Conservation (phyloP, 2,113 vertebrate species). For the Larimichthys polyactis region DNA sequence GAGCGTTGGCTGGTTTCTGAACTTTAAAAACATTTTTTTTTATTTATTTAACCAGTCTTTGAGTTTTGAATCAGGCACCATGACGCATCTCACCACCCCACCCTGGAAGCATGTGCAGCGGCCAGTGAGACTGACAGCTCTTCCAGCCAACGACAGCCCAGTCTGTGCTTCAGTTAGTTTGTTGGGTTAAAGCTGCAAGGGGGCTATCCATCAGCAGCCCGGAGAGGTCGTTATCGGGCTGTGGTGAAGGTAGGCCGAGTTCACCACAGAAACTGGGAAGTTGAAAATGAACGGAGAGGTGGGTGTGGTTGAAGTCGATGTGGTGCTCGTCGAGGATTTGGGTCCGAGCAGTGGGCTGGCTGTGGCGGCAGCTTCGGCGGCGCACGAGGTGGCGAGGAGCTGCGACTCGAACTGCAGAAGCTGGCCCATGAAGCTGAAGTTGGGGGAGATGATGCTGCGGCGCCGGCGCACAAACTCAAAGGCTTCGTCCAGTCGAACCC, state of each 20-base stretch:
- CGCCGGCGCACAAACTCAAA: constrained; percentile 98
- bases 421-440: constrained; percentile 99
- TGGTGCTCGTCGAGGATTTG: constrained; percentile 83
- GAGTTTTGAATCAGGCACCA: constrained; percentile 71
- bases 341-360: constrained; percentile 81
- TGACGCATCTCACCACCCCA: constrained; percentile 39
- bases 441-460: constrained; percentile 97
- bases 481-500: constrained; percentile 94
- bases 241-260: constrained; percentile 92
- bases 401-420: constrained; percentile 98
- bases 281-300: constrained; percentile 95
- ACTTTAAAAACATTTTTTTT: constrained; percentile 19
- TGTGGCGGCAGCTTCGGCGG: constrained; percentile 89
- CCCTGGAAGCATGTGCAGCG: constrained; percentile 62
- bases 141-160: constrained; percentile 40
- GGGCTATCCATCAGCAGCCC: constrained; percentile 88
- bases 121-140: constrained; percentile 39
- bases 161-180: constrained; percentile 52
- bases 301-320: constrained; percentile 81
- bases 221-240: constrained; percentile 96
- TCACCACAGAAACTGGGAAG: constrained; percentile 94
- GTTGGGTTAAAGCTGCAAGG: not conserved
- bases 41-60: constrained; percentile 21
- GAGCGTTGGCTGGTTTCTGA: constrained; percentile 58
- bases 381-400: constrained; percentile 92